Evolutionary conservation across 2,113 vertebrate species (phyloP).

Genomic region (Neodon shergylaensis): DNA sequence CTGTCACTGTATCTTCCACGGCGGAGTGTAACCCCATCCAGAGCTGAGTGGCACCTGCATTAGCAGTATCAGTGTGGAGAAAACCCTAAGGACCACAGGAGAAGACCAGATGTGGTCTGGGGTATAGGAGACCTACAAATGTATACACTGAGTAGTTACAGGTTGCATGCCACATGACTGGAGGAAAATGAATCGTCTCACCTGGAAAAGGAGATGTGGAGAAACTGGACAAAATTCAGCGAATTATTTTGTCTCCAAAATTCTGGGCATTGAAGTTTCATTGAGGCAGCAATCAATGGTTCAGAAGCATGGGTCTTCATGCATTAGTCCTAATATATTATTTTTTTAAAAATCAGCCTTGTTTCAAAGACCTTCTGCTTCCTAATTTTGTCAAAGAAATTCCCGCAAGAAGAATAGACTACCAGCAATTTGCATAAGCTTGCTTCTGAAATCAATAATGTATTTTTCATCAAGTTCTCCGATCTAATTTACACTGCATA

Average conservation of each 20-base stretch:
- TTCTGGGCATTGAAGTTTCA: not conserved
- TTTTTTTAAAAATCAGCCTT: not conserved
- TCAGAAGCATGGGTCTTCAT: not conserved
- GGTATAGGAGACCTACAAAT: not conserved
- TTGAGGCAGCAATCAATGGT: not conserved
- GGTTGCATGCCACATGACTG: not conserved
- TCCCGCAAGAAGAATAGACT: conserved; percentile 22
- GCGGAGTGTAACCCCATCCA: not conserved
- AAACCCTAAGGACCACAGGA: not conserved
- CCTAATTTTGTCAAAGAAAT: conserved; percentile 43
- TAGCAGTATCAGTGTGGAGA: not conserved
- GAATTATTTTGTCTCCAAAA: not conserved
- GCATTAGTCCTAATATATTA: not conserved
- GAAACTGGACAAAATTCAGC: not conserved
- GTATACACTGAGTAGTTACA: not conserved
- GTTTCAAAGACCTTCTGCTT: conserved; percentile 37
- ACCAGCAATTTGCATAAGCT: conserved; percentile 33
- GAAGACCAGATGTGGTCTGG: not conserved
- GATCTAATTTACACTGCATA: conserved; percentile 41
- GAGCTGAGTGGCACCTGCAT: not conserved
- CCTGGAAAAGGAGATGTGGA: not conserved
- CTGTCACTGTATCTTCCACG: too few relatives aligned
- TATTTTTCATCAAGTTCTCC: conserved; percentile 26
- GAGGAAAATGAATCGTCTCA: not conserved
- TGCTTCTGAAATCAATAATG: conserved; percentile 64